Conservation (phyloP, 2,113 vertebrate genomes). For the Channa argus region DNA sequence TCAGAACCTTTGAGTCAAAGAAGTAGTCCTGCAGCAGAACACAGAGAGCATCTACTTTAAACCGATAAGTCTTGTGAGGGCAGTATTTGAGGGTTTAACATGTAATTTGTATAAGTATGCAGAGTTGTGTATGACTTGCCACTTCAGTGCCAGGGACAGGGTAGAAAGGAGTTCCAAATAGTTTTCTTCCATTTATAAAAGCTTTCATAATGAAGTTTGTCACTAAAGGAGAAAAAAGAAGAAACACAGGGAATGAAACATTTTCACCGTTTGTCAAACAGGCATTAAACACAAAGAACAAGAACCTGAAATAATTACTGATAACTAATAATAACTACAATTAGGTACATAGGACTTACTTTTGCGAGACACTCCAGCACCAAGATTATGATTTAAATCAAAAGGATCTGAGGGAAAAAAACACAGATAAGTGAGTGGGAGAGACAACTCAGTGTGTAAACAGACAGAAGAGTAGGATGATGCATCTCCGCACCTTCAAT, state of each 20-base stretch:
- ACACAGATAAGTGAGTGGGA: background rate
- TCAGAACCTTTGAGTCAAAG: constrained; percentile 97
- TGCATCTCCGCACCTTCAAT: constrained; percentile 89
- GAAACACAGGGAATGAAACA: background rate
- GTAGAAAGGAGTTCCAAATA: constrained; percentile 96
- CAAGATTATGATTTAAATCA: constrained; percentile 98
- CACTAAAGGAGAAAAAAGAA: constrained; percentile 83
- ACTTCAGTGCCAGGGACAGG: constrained; percentile 91
- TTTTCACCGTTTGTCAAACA: background rate
- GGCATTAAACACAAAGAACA: background rate
- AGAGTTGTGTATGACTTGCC: constrained; percentile 79
- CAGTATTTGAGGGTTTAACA: too few relatives aligned
- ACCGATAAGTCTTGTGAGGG: background rate
- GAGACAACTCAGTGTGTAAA: rapidly evolving
- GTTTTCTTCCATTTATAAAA: constrained; percentile 97
- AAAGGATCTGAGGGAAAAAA: constrained; percentile 90
- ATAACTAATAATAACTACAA: too few relatives aligned
- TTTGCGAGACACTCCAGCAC: constrained; percentile 98
- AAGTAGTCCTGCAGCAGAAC: constrained; percentile 90
- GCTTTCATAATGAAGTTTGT: constrained; percentile 99
- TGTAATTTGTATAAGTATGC: too few relatives aligned
- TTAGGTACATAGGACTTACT: constrained; percentile 82
- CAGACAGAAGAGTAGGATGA: rapidly evolving
- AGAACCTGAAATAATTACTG: background rate
- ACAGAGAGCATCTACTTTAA: background rate